These are phyloP conservation scores for Danio jaintianensis DNA, from an alignment of 2,797 vertebrate genomes.

Conservation along the genomic window DNA sequence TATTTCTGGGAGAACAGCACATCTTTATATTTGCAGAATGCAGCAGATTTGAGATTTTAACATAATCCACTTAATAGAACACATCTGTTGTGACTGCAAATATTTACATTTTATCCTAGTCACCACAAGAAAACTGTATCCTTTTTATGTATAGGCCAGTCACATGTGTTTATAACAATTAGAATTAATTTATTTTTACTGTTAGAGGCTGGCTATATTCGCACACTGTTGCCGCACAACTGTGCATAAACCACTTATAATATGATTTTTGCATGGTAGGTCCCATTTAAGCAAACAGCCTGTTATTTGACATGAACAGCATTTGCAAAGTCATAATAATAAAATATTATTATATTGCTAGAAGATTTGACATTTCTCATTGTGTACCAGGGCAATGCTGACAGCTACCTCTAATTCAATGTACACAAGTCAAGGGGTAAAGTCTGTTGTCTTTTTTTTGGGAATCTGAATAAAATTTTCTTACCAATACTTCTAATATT, in stretches of 20 bases:
- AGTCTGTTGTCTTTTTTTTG: conserved; percentile 37
- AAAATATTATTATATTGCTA: neutral
- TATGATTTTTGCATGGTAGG: too few species aligned
- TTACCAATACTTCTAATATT: conserved; percentile 31
- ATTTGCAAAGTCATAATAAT: too few species aligned
- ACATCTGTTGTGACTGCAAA: conserved; percentile 41
- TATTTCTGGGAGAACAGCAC: neutral
- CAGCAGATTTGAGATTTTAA: conserved; percentile 16
- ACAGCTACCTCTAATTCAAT: conserved; percentile 1
- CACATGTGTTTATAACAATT: neutral
- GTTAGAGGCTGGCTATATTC: too few species aligned
- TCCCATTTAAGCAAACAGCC: too few species aligned
- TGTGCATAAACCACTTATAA: too few species aligned
- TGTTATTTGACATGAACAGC: too few species aligned
- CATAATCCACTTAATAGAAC: conserved; percentile 30
- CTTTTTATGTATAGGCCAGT: neutral
- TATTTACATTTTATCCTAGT: conserved; percentile 17
- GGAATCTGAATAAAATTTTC: conserved; percentile 27
- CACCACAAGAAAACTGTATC: conserved; percentile 7
- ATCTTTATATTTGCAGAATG: conserved; percentile 22
- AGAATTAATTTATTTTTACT: too few species aligned
- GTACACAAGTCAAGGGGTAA: conserved; percentile 19
- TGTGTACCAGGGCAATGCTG: conserved; percentile 2
- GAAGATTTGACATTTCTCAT: neutral
- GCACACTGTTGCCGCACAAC: too few species aligned